Evolutionary conservation across 2,113 vertebrate species (phyloP), one percentile per base, ranked within the genome.

Genomic region (Jaculus jaculus): DNA sequence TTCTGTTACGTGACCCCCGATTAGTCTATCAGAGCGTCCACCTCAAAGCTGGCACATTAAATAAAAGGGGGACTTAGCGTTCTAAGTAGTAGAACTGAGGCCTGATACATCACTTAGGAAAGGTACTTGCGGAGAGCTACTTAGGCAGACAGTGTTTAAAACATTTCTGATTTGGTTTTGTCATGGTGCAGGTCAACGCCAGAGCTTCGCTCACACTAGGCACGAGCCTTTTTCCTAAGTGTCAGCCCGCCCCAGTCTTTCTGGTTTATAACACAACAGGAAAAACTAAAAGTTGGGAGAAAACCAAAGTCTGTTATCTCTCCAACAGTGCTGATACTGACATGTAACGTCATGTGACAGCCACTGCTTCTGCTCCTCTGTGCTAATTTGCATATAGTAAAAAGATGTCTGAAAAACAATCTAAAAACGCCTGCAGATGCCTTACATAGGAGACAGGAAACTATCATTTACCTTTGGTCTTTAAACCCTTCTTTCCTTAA

Each of bases 11-110:
- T 34, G 83, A 93, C 75, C 71, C 42, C 74, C 0, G 0, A 86
- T 95, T 85, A 79, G 75, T 92, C 72, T 0, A 54, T 63, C 87
- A 47, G 63, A 78, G 66, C 15, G 86, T 95, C 72, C 93, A 66
- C 2, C 12, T 10, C 20, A 42, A 87, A 34, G 21, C 3, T 73
- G 86, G 24, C 17, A 26, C 51, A 58, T 80, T 65, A 84, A 58
- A 34, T 71, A 30, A 86, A 61, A 81, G 17, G 84, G 28, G 61
- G 54, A 79, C 21, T 78, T n/a, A 89, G 66, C n/a, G 39, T 34
- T 95, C 47, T 68, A 75, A 79, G 42, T 42, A 92, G 32, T 84
- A 28, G 80, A 81, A 73, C 3, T 88, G 63, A 66, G n/a, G 78
- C 11, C 20, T 47, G 15, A 83, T 11, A 63, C 9, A 20, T 23